Conservation (phyloP, 2,113 vertebrate species). For the Hippocampus zosterae region DNA sequence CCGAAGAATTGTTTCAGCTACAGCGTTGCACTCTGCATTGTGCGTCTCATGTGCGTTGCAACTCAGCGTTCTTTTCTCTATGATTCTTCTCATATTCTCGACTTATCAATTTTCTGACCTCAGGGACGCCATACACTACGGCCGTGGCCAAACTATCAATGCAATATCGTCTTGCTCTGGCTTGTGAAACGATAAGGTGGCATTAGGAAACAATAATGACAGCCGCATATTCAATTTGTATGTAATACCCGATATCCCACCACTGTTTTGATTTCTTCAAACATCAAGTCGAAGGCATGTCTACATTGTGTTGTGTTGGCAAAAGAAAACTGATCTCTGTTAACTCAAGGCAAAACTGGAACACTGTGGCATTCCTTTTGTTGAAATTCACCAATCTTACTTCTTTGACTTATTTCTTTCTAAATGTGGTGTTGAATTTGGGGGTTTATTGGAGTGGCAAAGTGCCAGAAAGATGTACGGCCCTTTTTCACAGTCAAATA, state of each 20-base stretch:
- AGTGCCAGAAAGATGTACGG: too few species aligned
- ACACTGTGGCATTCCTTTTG: too few species aligned
- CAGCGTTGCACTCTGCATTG: slow-evolving; percentile 15
- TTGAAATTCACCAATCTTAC: too few species aligned
- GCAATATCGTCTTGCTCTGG: not conserved
- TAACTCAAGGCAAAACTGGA: too few species aligned
- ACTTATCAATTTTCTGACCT: not conserved
- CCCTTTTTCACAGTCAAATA: too few species aligned
- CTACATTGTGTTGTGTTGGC: too few species aligned
- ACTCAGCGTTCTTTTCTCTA: not conserved
- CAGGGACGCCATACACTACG: not conserved
- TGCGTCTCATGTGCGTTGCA: slow-evolving; percentile 6
- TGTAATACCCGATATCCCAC: not conserved
- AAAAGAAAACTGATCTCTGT: not conserved
- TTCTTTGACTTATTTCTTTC: too few species aligned
- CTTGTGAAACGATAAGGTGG: not conserved
- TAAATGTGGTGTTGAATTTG: too few species aligned
- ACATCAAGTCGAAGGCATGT: not conserved
- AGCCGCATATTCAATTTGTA: not conserved
- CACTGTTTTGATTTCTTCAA: not conserved
- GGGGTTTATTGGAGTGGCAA: too few species aligned
- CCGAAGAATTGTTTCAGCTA: slow-evolving; percentile 40
- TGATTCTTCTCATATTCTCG: not conserved
- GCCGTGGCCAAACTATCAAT: not conserved
- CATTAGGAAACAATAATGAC: not conserved